phyloP scores from a whole-genome alignment of 2,113 vertebrate species.

The Oncorhynchus mykiss region DNA sequence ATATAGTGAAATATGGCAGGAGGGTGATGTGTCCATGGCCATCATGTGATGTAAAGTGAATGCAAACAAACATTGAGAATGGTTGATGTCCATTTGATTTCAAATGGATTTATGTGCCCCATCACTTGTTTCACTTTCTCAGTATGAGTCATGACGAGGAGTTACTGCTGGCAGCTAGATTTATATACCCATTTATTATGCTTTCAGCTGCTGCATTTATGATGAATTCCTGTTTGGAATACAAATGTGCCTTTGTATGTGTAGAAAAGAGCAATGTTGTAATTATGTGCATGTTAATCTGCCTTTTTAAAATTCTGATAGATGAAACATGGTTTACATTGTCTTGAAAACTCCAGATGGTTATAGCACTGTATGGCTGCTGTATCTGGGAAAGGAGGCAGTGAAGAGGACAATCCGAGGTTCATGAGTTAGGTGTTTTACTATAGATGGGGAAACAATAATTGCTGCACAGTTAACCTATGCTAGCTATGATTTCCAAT shows the following conservation, averaged over 20 bases:
- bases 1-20: too few relatives aligned
- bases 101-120: slow-evolving; percentile 54
- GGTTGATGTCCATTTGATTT: slow-evolving; percentile 56
- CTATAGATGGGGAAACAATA: too few relatives aligned
- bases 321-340: not conserved
- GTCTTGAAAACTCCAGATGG: too few relatives aligned
- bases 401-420: not conserved
- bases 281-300: not conserved
- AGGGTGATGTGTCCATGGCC: too few relatives aligned
- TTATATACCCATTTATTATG: slow-evolving; percentile 58
- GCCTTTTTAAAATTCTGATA: not conserved
- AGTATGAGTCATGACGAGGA: slow-evolving; percentile 46
- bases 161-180: slow-evolving; percentile 45
- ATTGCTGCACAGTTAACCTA: not conserved
- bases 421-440: too few relatives aligned
- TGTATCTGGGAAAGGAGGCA: not conserved
- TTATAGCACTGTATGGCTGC: not conserved
- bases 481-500: not conserved
- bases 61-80: slow-evolving; percentile 20
- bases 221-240: slow-evolving; percentile 46
- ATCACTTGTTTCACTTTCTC: slow-evolving; percentile 43
- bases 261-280: slow-evolving; percentile 22
- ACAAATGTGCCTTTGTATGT: slow-evolving; percentile 27
- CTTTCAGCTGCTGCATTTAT: slow-evolving; percentile 44
- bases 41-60: not conserved